A percentile compares a stretch with the other conserved stretches of the same genome.
Evolutionary conservation across 2,888 invertebrate genomes (phyloP).

Genomic region (Mamestra brassicae): DNA sequence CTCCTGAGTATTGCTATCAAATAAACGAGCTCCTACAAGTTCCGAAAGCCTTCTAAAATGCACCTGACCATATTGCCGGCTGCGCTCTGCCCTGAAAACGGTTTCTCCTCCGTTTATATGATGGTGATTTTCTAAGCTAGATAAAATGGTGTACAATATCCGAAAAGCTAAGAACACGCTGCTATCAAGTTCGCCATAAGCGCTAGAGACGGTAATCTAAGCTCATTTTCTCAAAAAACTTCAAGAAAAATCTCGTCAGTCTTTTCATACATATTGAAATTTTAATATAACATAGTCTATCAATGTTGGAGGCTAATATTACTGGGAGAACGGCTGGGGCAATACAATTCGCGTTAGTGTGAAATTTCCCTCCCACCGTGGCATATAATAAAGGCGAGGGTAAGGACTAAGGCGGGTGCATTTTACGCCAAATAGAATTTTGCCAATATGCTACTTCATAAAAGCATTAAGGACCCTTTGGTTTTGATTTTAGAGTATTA

Average conservation of each 20-base stretch:
- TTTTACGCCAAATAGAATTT: constrained; percentile 65
- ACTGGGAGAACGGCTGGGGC: constrained; percentile 46
- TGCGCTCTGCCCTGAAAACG: not conserved
- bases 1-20: not conserved
- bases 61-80: not conserved
- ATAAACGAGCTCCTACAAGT: not conserved
- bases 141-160: not conserved
- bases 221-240: constrained; percentile 18
- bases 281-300: constrained; percentile 67
- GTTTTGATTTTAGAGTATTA: constrained; percentile 50
- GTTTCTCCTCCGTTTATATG: not conserved
- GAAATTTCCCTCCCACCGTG: constrained; percentile 59
- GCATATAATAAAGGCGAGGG: constrained; percentile 60
- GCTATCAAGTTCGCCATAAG: not conserved
- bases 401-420: constrained; percentile 61
- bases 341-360: constrained; percentile 69
- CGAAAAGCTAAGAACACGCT: not conserved
- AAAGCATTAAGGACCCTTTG: constrained; percentile 54
- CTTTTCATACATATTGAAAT: constrained; percentile 57
- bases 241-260: constrained; percentile 29
- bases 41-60: not conserved
- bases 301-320: constrained; percentile 64
- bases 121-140: no score
- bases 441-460: constrained; percentile 63
- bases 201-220: no score